These are phyloP conservation scores for Coenobita brevimanus DNA, from an alignment of 1,140 invertebrate species.

Conservation along the genomic window DNA sequence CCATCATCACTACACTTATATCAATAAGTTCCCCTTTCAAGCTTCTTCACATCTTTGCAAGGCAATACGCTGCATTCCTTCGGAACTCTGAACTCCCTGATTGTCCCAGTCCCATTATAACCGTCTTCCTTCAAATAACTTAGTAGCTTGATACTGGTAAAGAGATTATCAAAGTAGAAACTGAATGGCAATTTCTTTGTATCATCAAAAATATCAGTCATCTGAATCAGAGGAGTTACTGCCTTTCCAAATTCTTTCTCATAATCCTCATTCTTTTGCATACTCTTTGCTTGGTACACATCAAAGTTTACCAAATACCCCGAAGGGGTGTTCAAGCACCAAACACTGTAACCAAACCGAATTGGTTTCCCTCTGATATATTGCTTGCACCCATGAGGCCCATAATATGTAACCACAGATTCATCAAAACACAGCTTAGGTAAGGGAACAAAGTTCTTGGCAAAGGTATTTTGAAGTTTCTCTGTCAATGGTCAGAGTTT, in stretches of 20 bases:
- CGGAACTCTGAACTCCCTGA: no score
- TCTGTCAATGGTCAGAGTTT: not conserved
- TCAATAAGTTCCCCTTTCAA: not conserved
- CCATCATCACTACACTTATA: no score
- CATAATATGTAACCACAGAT: slow-evolving; percentile 14
- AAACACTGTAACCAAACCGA: not conserved
- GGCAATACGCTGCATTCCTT: not conserved
- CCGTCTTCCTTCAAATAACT: not conserved
- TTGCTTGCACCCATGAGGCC: not conserved
- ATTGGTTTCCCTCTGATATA: slow-evolving; percentile 11
- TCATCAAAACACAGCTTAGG: slow-evolving; percentile 23
- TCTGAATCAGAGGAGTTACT: not conserved
- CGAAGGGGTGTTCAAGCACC: no score
- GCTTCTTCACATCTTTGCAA: not conserved
- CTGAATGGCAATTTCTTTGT: no score
- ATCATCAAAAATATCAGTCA: not conserved
- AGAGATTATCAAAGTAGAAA: not conserved
- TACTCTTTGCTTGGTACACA: not conserved
- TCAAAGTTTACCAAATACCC: no score
- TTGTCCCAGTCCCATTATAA: not conserved
- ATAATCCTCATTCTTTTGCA: not conserved
- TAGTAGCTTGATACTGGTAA: slow-evolving; percentile 2
- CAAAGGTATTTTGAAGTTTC: not conserved
- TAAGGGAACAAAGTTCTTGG: not conserved
- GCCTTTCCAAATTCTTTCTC: no score